A percentile compares a stretch with the other conserved stretches of the same genome.
Conservation (phyloP, 2,797 vertebrate genomes). For the Centroberyx gerrardi region DNA sequence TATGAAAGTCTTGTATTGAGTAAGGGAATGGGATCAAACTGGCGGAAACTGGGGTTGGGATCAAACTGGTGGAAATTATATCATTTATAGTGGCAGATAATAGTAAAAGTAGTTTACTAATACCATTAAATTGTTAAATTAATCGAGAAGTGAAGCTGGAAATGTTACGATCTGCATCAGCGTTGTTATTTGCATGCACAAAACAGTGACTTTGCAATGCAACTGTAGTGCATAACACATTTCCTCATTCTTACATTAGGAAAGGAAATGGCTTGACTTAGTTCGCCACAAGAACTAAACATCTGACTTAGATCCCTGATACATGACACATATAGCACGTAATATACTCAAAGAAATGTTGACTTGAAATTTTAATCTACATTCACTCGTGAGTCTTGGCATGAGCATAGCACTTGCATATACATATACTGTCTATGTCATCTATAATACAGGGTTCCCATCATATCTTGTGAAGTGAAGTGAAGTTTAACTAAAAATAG, state of each 20-base stretch:
- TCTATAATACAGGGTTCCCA: slow-evolving; percentile 32
- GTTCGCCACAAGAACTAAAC: no score
- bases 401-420: slow-evolving; percentile 7
- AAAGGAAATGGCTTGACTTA: neutral
- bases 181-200: neutral
- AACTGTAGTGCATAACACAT: neutral
- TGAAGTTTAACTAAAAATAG: slow-evolving; percentile 56
- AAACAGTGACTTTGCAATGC: neutral
- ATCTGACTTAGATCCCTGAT: no score
- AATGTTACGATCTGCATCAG: neutral
- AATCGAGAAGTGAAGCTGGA: neutral
- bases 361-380: neutral
- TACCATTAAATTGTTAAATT: neutral
- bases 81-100: slow-evolving; percentile 6
- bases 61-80: slow-evolving; percentile 11
- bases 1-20: neutral
- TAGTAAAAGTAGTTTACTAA: slow-evolving; percentile 12
- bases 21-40: slow-evolving; percentile 21
- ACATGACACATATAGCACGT: no score
- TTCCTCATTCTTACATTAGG: neutral
- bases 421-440: neutral
- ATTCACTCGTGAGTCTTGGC: neutral
- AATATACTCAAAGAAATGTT: no score
- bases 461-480: slow-evolving; percentile 27
- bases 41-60: slow-evolving; percentile 7